These are phyloP conservation scores for Oryzias dopingdopingensis DNA, from an alignment of 2,797 vertebrate species.

Conservation along the genomic window DNA sequence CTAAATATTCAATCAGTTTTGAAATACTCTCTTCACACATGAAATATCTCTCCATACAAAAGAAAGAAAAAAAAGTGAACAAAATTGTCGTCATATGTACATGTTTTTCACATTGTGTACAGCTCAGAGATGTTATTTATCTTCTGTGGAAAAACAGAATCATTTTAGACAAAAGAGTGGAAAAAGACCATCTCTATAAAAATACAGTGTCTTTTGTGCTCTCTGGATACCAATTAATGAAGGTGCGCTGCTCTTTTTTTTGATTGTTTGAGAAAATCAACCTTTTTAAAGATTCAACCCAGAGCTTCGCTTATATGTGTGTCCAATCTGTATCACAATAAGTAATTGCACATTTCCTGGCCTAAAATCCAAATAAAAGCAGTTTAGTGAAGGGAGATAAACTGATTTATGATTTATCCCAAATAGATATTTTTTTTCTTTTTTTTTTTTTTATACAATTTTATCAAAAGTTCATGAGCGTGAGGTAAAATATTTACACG, in stretches of 20 bases:
- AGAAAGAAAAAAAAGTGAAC: slow-evolving; percentile 68
- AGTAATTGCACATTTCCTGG: slow-evolving; percentile 59
- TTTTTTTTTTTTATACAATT: slow-evolving; percentile 65
- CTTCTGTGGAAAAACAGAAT: slow-evolving; percentile 66
- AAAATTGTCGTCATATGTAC: slow-evolving; percentile 74
- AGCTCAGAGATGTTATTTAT: slow-evolving; percentile 59
- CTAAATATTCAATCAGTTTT: slow-evolving; percentile 82
- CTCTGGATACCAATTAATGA: slow-evolving; percentile 47
- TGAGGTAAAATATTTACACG: slow-evolving; percentile 77
- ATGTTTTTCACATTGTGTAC: slow-evolving; percentile 84
- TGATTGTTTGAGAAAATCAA: slow-evolving; percentile 39
- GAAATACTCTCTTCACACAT: slow-evolving; percentile 80
- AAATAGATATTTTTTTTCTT: slow-evolving; percentile 67
- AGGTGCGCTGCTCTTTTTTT: slow-evolving; percentile 30
- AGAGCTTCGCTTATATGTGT: slow-evolving; percentile 44
- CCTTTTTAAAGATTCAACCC: slow-evolving; percentile 24
- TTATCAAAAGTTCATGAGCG: slow-evolving; percentile 79
- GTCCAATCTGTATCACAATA: slow-evolving; percentile 41
- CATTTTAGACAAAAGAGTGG: slow-evolving; percentile 56
- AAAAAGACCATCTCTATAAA: slow-evolving; percentile 48
- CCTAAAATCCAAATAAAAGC: slow-evolving; percentile 63
- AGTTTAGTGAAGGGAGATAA: slow-evolving; percentile 53
- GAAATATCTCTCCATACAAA: slow-evolving; percentile 82
- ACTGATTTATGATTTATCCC: slow-evolving; percentile 73
- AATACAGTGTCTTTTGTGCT: slow-evolving; percentile 68